These are phyloP conservation scores for Hemicrepidius hirtus DNA, from an alignment of 2,888 invertebrate genomes.

Conservation along the genomic window DNA sequence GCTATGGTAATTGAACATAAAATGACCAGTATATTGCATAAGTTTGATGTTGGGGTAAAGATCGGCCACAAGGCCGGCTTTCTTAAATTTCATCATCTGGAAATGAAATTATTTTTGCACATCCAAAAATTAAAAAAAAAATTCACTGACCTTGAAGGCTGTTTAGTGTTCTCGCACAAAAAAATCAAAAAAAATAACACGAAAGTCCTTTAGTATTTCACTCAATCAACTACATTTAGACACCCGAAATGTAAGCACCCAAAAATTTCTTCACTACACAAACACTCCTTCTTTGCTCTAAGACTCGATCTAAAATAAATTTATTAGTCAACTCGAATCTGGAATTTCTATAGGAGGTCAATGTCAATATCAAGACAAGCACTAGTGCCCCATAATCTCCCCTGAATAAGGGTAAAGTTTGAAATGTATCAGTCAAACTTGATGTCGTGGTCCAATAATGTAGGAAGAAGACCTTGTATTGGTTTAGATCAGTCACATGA, in stretches of 20 bases:
- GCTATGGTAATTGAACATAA: constrained; percentile 85
- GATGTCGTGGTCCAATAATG: constrained; percentile 47
- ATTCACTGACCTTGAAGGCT: constrained; percentile 1
- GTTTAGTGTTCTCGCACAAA: neutral
- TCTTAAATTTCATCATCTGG: constrained; percentile 73
- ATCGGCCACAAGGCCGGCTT: constrained; percentile 86
- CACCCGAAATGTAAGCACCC: neutral
- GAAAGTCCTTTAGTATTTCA: neutral
- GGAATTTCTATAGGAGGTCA: constrained; percentile 22
- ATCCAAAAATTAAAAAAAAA: too few relatives aligned
- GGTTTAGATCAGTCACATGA: constrained; percentile 40
- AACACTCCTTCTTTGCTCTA: neutral
- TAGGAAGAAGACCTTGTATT: constrained; percentile 21
- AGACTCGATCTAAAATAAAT: constrained; percentile 11
- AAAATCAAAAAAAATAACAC: neutral
- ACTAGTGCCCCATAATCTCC: constrained; percentile 2
- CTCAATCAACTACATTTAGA: neutral
- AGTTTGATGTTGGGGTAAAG: constrained; percentile 88
- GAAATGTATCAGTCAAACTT: neutral
- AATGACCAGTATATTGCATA: constrained; percentile 86
- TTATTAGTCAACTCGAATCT: neutral
- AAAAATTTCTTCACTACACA: neutral
- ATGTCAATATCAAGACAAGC: constrained; percentile 20
- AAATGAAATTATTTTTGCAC: neutral
- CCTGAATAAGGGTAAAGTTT: constrained; percentile 33